Evolutionary conservation across 1,140 invertebrate species (phyloP), one percentile per base, ranked within the genome.

Genomic region (Magallana angulata): DNA sequence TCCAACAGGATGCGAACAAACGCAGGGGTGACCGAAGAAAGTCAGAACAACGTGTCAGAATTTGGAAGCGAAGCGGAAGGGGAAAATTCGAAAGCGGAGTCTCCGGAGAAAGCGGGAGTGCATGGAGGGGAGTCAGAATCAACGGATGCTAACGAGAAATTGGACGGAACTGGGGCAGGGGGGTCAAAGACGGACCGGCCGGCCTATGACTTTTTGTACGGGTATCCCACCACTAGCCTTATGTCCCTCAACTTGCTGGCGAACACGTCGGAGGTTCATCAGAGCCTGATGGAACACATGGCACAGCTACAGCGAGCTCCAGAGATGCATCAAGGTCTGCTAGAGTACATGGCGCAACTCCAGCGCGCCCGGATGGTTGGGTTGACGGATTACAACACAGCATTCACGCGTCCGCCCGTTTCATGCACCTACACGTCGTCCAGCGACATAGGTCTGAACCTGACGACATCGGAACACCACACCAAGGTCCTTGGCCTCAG

Each of bases 301-400:
- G 57, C 48, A 0, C 81, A 57, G 48, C 6, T 82, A 18, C 56
- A 57, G 48, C 56, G 57, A 3, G 18, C 82, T 4, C 57, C 82
- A 16, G 82, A 84, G 58, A 48, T 84, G 56, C 82, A 84, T 14
- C 82, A 84, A 57, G 60, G 82, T 36, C 16, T 84, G 4, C 16
- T 84, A 8, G 82, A 84, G 59, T 84, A 84, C 24, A 84, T 84
- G 82, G 82, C 57, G 12, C 82, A 84, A 36, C n/a, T 84, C 18
- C 82, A 84, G 59, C 82, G 82, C 6, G 82, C 82, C 24, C 16
- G 82, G 14, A 59, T 84, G 82, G 30, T 84, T 7, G 59, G 82
- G 1, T n/a, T 84, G 7, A 36, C 82, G 6, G 82, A 84, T 56
- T 84, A 60, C 57, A 62, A 7, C 82, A 60, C 57, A 0, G 59